Base-by-base conservation (phyloP, 2,113 vertebrate genomes). In the Formicarius rufipectus region DNA sequence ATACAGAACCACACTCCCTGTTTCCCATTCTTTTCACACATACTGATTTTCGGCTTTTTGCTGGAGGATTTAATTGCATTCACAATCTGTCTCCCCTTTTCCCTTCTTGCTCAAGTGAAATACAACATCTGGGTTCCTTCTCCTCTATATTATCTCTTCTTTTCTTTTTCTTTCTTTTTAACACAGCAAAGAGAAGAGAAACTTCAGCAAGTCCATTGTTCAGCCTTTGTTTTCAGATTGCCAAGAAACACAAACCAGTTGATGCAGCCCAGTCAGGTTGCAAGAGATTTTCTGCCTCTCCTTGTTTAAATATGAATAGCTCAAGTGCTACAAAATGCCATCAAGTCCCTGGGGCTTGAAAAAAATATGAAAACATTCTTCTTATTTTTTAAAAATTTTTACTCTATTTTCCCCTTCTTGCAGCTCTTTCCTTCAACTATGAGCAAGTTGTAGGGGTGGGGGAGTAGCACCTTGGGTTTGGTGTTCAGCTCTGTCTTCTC, bases 51-150 rank as follows among this genome's bases (percentile, higher is more conserved):
- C 89, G 79, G 92, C 74, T 77, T 85, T 77, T 68, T 69, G 19
- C 52, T 91, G 35, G 47, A 62, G 76, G 56, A 58, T 91, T 90
- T 90, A 87, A 93, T 96, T 89, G 89, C 62, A 72, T 71, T 64
- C 13, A n/a, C 80, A 91, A 74, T 81, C 82, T 93, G 60, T 59
- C 88, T 53, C 39, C 24, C 35, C 33, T 75, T 64, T 76, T 81
- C 52, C 37, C 33, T 86, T 84, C 52, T 85, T 84, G 28, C 68
- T 56, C 31, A 40, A 22, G 62, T 66, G 64, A 75, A 92, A 59
- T 52, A 87, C 47, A 56, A 55, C 67, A 80, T 37, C 77, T 22
- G 27, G 22, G 60, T n/a, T 59, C 53, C 75, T 50, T 72, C 18
- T 76, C 30, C 37, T 31, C 11, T 31, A 6, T 25, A 10, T 19